Percentiles rank a stretch among this genome's conserved stretches.
These are phyloP conservation scores for Pocillopora verrucosa DNA, from an alignment of 64 coral and sea anemone genomes.

Conservation along the genomic window DNA sequence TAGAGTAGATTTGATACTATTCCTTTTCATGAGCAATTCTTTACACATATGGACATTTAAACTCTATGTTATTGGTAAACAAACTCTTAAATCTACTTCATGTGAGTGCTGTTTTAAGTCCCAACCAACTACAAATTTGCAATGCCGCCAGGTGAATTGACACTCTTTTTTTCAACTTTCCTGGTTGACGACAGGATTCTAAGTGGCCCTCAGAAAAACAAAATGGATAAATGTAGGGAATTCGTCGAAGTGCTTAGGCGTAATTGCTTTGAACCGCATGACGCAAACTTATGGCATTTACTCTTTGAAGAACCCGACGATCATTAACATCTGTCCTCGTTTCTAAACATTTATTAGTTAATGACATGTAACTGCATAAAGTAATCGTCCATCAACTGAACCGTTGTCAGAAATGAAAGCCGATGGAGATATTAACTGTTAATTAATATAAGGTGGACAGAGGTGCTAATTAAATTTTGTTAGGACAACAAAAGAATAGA, in stretches of 20 bases:
- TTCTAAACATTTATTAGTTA: constrained; percentile 13
- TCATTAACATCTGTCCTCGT: neutral
- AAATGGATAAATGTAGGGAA: neutral
- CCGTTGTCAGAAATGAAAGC: neutral
- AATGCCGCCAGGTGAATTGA: neutral
- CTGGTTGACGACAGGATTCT: neutral
- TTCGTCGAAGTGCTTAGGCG: neutral
- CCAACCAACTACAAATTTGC: neutral
- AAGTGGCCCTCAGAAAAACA: neutral
- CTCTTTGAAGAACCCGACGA: constrained; percentile 15
- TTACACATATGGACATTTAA: neutral
- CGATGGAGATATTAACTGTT: constrained; percentile 16
- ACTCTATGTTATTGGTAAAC: neutral
- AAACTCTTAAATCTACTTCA: neutral
- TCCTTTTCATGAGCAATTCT: neutral
- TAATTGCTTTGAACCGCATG: neutral
- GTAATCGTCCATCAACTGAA: neutral
- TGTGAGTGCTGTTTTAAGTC: neutral
- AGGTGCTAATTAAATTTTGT: constrained; percentile 1
- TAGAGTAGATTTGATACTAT: neutral
- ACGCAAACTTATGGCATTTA: neutral
- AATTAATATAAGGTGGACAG: neutral
- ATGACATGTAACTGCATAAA: neutral
- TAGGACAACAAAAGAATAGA: neutral
- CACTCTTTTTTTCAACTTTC: neutral